A percentile compares a stretch with the other conserved stretches of the same genome.
phyloP scores from a whole-genome alignment of 2,113 vertebrate species.

The Chinchilla lanigera region DNA sequence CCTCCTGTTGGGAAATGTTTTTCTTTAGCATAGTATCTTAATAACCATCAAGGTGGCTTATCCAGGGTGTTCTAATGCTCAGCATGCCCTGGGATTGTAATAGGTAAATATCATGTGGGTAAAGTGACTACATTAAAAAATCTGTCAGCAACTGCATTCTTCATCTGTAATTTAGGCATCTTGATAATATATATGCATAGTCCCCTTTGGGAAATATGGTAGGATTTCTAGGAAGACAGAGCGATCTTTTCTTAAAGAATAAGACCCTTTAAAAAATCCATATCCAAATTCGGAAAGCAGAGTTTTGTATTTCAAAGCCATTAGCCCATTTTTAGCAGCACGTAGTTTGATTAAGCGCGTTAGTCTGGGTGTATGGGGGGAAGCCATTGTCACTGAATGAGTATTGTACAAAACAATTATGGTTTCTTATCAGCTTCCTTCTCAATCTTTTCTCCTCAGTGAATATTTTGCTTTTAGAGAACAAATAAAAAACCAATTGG shows the following conservation, averaged over 20 bases:
- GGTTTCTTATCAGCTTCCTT: conserved; percentile 37
- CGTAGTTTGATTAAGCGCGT: conserved; percentile 55
- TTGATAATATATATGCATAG: not conserved
- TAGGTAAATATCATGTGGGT: conserved; percentile 26
- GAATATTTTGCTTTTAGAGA: conserved; percentile 53
- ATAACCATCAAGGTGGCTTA: conserved; percentile 53
- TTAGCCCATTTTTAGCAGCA: conserved; percentile 48
- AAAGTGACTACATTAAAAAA: conserved; percentile 53
- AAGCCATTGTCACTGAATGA: conserved; percentile 60
- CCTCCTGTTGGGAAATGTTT: conserved; percentile 65
- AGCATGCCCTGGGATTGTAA: not conserved
- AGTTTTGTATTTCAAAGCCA: conserved; percentile 56
- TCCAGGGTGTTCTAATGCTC: conserved; percentile 38
- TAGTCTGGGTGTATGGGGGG: not conserved
- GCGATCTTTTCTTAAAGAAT: not conserved
- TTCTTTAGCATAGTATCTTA: conserved; percentile 68
- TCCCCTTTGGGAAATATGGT: not conserved
- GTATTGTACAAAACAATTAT: conserved; percentile 56
- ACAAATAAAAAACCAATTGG: not conserved
- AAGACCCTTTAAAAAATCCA: conserved; percentile 6
- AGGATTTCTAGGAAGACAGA: conserved; percentile 22
- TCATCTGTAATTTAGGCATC: conserved; percentile 1
- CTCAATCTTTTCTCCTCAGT: conserved; percentile 45
- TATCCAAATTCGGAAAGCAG: conserved; percentile 48
- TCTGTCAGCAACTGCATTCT: not conserved